These are phyloP conservation scores for Eubucco bourcierii DNA, from an alignment of 2,113 vertebrate genomes.

Conservation along the genomic window DNA sequence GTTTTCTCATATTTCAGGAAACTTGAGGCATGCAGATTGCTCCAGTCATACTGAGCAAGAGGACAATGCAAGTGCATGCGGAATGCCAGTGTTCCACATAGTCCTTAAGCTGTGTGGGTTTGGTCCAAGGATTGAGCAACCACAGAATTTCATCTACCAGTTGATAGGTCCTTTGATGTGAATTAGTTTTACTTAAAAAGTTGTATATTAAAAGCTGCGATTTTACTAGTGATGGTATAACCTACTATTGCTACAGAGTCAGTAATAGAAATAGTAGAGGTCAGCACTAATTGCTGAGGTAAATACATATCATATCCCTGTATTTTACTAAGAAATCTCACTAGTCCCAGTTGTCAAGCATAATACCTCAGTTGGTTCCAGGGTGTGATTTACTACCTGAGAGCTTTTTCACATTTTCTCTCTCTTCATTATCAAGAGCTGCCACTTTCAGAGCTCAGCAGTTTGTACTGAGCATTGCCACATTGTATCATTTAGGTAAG, in stretches of 20 bases:
- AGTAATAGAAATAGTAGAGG: neutral
- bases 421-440: neutral
- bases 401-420: neutral
- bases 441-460: neutral
- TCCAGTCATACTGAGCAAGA: neutral
- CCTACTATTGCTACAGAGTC: neutral
- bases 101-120: accelerated
- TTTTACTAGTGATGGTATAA: neutral
- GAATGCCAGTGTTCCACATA: neutral
- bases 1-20: neutral
- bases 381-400: neutral
- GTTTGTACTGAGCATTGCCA: neutral
- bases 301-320: neutral
- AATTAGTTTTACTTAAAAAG: neutral
- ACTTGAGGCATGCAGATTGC: neutral
- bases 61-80: neutral
- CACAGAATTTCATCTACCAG: neutral
- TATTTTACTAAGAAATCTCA: neutral
- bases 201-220: neutral
- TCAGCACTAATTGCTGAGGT: neutral
- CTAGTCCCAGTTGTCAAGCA: neutral
- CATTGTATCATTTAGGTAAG: neutral
- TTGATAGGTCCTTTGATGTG: neutral
- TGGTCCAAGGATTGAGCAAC: neutral
- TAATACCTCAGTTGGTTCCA: neutral